A percentile compares a stretch with the other conserved stretches of the same genome.
Conservation (phyloP, 2,797 vertebrate genomes). For the Sebastes minor region DNA sequence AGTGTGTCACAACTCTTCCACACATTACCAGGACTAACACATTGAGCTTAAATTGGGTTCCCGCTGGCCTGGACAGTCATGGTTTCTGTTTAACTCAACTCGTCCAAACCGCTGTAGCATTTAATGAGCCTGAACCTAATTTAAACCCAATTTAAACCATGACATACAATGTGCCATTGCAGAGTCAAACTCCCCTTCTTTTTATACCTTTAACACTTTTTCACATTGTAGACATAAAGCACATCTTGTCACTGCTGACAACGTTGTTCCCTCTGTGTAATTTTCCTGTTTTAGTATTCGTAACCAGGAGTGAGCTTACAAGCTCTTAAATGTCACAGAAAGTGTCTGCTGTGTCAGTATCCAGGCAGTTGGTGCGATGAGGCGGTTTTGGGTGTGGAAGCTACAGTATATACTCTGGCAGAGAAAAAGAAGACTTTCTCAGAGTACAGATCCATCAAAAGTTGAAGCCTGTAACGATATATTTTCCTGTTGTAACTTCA, state of each 20-base stretch:
- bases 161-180: conserved; percentile 20
- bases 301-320: background rate
- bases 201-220: background rate
- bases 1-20: background rate
- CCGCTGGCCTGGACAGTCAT: background rate
- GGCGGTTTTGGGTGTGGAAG: background rate
- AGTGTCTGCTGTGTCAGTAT: background rate
- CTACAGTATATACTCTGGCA: background rate
- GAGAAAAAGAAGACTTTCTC: background rate
- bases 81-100: conserved; percentile 19
- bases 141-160: conserved; percentile 27
- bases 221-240: conserved; percentile 6
- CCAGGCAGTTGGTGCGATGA: background rate
- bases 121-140: conserved; percentile 46
- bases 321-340: conserved; percentile 24
- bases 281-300: conserved; percentile 10
- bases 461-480: background rate
- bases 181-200: background rate
- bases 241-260: conserved; percentile 15
- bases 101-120: conserved; percentile 29
- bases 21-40: conserved; percentile 12
- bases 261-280: conserved; percentile 14
- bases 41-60: conserved; percentile 2
- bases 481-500: background rate
- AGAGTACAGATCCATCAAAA: background rate